phyloP scores from a whole-genome alignment of 2,797 vertebrate genomes.

The Garrulus glandarius region DNA sequence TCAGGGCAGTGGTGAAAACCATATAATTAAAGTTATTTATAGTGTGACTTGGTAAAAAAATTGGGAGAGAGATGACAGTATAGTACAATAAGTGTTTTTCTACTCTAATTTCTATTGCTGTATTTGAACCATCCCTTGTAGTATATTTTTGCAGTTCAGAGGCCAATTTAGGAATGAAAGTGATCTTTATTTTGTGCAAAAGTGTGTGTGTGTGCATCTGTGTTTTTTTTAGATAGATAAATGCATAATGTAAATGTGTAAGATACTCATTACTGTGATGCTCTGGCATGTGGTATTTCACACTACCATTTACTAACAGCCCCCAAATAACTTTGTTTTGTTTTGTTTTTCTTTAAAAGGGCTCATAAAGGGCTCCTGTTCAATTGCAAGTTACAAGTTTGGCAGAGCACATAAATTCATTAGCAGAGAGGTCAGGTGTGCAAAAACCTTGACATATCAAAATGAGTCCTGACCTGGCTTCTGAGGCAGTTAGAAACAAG shows the following conservation, averaged over 20 bases:
- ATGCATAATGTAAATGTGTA: not conserved
- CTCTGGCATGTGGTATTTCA: not conserved
- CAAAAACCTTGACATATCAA: not conserved
- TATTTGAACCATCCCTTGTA: not conserved
- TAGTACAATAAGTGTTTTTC: not conserved
- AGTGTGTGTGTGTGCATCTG: accelerated
- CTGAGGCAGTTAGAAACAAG: not conserved
- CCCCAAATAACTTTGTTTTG: not conserved
- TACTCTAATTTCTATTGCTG: not conserved
- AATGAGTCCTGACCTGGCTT: not conserved
- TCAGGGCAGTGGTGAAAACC: not conserved
- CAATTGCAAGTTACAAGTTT: not conserved
- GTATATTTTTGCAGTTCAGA: not conserved
- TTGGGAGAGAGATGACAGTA: not conserved
- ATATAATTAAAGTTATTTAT: not conserved
- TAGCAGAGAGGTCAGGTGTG: not conserved
- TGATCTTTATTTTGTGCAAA: not conserved
- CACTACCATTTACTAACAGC: not conserved
- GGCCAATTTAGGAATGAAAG: not conserved
- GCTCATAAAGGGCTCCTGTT: not conserved
- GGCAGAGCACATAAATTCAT: not conserved
- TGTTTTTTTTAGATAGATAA: not conserved
- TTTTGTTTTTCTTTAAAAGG: not conserved
- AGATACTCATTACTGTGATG: not conserved
- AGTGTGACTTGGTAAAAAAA: not conserved